Evolutionary conservation across 1,140 invertebrate genomes (phyloP), one percentile per base, ranked within the genome.

Genomic region (Physella acuta): DNA sequence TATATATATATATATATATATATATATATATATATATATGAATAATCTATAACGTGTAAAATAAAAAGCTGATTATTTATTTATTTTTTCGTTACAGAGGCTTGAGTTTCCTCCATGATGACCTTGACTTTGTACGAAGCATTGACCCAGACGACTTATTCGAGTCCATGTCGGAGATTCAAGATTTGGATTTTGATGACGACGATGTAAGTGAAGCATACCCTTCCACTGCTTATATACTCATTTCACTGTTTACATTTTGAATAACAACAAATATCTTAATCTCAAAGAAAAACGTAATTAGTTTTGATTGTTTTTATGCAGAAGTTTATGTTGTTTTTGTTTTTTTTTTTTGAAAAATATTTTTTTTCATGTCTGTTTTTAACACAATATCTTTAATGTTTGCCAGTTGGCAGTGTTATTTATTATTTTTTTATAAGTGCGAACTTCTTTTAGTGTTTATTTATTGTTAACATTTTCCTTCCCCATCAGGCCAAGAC

Each of bases 181-280:
- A 51, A 17, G 63, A 55, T 51, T 20, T 66, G 14, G 51, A 66
- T 17, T 66, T 31, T 26, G 63, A 66, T 36, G 26, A 28, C 28
- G 49, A 66, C 34, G 63, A 66, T 36, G 63, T 66, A 66, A 55
- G 63, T 61, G 56, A 56, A 14, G 39, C 8, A 44, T 11, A 44
- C 8, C 8, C n/a, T n/a, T n/a, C n/a, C n/a, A n/a, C n/a, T n/a
- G n/a, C n/a, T n/a, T n/a, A 44, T 20, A 44, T 11, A 44, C 8
- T 8, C 8, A 44, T 44, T 11, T 44, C 8, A 11, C 39, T 20
- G 8, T 8, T 44, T 11, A 11, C 8, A 8, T 44, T 44, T 44
- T 11, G 39, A 20, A 20, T 44, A 20, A 44, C 8, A 44, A 20
- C 39, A 44, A 11, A 20, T 44, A 44, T 44, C 20, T 20, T 44